Evolutionary conservation across 2,113 vertebrate genomes (phyloP), one percentile per base, ranked within the genome.

Genomic region (Nesogale talazaci): DNA sequence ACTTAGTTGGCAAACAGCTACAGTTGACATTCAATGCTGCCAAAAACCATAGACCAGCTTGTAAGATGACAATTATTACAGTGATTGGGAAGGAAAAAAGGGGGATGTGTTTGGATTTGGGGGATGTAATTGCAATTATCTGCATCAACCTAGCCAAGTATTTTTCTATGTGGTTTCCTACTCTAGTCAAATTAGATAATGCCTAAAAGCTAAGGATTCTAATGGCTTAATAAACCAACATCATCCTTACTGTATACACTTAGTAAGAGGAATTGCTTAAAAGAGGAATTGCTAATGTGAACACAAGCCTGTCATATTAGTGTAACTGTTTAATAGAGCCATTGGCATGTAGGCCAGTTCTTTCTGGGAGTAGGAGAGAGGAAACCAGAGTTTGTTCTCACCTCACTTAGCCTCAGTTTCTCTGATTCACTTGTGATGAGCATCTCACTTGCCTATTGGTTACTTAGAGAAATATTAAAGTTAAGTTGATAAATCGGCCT

Each of bases 61-160:
- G 69, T 69, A 94, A 76, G 79, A 89, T 36, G 57, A 61, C 25
- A 27, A 56, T 88, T 80, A 74, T 57, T 70, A 40, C 79, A 92
- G 85, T 80, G 65, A 79, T 25, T 36, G 56, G 17, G 61, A 79
- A 86, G 80, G 42, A 3, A 52, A 40, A 46, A 56, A 61, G 29
- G 67, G 17, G 40, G 17, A 40, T 82, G 72, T 85, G 29, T 90
- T 85, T 88, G 85, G 57, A 94, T 67, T 81, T 25, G 10, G 56
- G 75, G 6, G 6, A 90, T 46, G 52, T 80, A 29, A 83, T n/a
- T 82, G 20, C 40, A 84, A 56, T 38, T 87, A 52, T 61, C 34
- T 91, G 61, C 76, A 25, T 82, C 89, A 94, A 93, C 57, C 57
- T 94, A 59, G 89, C 78, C 85, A 94, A 80, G 82, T 31, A 15